Evolutionary conservation across 2,797 vertebrate species (phyloP), one percentile per base, ranked within the genome.

Genomic region (Potorous gilbertii): DNA sequence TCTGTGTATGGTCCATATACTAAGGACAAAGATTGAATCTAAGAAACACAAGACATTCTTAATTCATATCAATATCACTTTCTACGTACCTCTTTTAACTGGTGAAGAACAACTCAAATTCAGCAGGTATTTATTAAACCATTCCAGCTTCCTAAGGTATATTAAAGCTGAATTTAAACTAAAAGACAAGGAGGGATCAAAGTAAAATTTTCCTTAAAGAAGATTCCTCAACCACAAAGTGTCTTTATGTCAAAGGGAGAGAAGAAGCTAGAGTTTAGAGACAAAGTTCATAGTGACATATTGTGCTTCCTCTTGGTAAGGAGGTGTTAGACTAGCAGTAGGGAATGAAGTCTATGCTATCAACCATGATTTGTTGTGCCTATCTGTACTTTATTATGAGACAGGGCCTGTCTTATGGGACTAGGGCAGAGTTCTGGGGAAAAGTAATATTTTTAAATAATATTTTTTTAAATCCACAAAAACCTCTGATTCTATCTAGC

Each of bases 111-210:
- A 46, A 81, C 46, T 46, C 16, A 81, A 81, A 81, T 81, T 81
- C n/a, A 81, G 40, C 18, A 18, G 6, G 24, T 81, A 46, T 55
- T 81, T 52, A n/a, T 56, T 91, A 54, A 89, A 59, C 13, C 66
- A 28, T 92, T 96, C 11, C 5, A 66, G 57, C 74, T 62, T 91
- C 57, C 34, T 46, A 54, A 91, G 94, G 28, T 27, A 96, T 14
- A 93, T 93, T 92, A 91, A 92, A 95, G 92, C 55, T 74, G 31
- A 55, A 94, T 95, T 96, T 90, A 96, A 96, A 92, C 46, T 95
- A 96, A 90, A 4, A 6, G 16, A 90, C 24, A 14, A 90, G 50
- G 0, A 54, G 27, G 40, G 1, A 92, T 90, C 29, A 92, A 92
- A 94, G 81, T 62, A 94, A 95, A 92, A n/a, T 46, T 90, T 93